Evolutionary conservation across 2,113 vertebrate species (phyloP).

Genomic region (Pagrus major): DNA sequence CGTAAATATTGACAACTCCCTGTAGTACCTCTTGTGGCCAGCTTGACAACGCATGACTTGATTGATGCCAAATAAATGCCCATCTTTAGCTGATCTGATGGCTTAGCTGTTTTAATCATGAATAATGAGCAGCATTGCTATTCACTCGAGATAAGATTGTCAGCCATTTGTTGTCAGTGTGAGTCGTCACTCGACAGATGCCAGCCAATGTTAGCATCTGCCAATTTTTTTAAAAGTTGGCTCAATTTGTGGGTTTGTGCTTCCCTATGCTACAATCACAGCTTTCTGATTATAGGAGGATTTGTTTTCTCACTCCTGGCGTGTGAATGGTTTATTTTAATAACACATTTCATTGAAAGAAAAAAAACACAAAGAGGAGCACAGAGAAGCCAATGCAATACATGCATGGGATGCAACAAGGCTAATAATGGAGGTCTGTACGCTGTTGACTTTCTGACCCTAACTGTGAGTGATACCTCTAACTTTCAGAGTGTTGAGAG

Average conservation of each 20-base stretch:
- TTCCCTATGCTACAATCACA: not conserved
- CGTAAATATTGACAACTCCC: constrained; percentile 1
- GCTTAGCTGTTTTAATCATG: constrained; percentile 1
- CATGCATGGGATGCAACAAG: no score
- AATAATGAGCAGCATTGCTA: constrained; percentile 2
- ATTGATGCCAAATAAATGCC: constrained; percentile 20
- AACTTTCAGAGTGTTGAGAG: not conserved
- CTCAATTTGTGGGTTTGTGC: not conserved
- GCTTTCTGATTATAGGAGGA: not conserved
- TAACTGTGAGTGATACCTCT: not conserved
- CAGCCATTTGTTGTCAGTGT: constrained; percentile 26
- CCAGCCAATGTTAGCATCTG: constrained; percentile 14
- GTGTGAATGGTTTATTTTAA: constrained; percentile 15
- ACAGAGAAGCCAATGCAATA: not conserved
- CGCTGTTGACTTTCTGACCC: not conserved
- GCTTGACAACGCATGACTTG: not conserved
- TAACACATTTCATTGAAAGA: not conserved
- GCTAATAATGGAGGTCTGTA: not conserved
- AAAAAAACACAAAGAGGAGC: not conserved
- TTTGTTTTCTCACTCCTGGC: constrained; percentile 12
- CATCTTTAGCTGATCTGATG: not conserved
- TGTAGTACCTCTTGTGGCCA: not conserved
- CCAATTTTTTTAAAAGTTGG: not conserved
- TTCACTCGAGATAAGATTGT: not conserved
- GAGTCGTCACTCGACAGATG: constrained; percentile 33